Conservation (phyloP, 1,140 invertebrate genomes). For the Leptinotarsa undecemlineata region DNA sequence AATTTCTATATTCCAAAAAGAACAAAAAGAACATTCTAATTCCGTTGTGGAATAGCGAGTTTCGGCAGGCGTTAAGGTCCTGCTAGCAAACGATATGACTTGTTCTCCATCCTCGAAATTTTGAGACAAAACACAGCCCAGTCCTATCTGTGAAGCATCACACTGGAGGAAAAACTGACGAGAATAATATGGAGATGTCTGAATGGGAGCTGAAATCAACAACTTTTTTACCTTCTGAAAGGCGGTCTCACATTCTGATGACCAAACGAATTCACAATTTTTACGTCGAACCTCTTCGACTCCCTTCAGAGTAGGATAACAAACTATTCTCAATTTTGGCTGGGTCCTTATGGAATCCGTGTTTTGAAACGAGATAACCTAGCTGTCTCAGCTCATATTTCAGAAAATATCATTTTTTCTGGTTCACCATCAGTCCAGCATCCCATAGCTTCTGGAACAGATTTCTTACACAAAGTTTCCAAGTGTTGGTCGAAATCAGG, state of each 20-base stretch:
- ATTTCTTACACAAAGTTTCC: not conserved
- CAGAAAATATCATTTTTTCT: not conserved
- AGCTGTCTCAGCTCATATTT: not conserved
- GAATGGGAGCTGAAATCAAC: constrained; percentile 28
- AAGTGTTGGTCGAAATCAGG: not conserved
- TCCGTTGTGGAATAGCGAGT: constrained; percentile 50
- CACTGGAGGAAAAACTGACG: constrained; percentile 24
- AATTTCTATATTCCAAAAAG: constrained; percentile 52
- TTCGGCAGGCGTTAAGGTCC: constrained; percentile 51
- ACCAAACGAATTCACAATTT: constrained; percentile 26
- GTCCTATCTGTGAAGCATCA: constrained; percentile 40
- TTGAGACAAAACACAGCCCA: constrained; percentile 49
- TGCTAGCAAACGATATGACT: constrained; percentile 54
- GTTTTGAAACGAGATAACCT: not conserved
- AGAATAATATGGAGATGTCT: constrained; percentile 29
- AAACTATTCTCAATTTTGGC: constrained; percentile 40
- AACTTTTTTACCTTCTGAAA: constrained; percentile 26
- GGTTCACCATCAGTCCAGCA: constrained; percentile 9
- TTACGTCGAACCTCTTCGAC: constrained; percentile 41
- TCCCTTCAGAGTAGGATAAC: constrained; percentile 44
- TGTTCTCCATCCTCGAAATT: constrained; percentile 35
- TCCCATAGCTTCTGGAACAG: not conserved
- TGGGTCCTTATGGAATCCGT: not conserved
- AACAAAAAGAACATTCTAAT: constrained; percentile 55
- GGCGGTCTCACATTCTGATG: constrained; percentile 15